Evolutionary conservation across 2,888 invertebrate species (phyloP), one percentile per base, ranked within the genome.

Genomic region (Tachina fera): DNA sequence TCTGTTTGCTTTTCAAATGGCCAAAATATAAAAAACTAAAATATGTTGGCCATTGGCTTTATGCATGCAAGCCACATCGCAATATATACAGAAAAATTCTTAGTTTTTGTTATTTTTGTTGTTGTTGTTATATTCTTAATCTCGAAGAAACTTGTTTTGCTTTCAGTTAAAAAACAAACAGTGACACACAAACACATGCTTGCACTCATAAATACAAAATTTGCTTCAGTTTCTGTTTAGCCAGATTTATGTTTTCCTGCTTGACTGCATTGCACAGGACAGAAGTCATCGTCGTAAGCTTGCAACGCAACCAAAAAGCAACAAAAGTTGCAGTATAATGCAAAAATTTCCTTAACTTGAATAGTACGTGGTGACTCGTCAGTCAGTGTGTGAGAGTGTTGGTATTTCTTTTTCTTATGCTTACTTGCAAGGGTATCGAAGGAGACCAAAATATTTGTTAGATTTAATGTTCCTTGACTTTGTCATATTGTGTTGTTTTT

Each of bases 201-300:
- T 16, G 6, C 43, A 16, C 39, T 63, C 41, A 72, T 19, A 68
- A 41, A 61, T 39, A 39, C 14, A 63, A 79, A 83, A 63, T 87
- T 82, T 86, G 75, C 86, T 84, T 84, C 77, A 80, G 84, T 71
- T 84, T 87, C 74, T 87, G 80, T 71, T 87, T 85, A 87, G 87
- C 87, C 87, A 87, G 87, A 87, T 87, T 87, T 87, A 87, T 87
- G 87, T 51, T 87, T 87, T 87, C 87, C 87, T 87, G 87, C 85
- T 87, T 87, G 84, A 84, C 78, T 87, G 84, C 86, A 81, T 86
- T 84, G 75, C 68, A 31, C 83, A 86, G 82, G 75, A 84, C 60
- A 72, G 80, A 65, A 60, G 79, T 75, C 75, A 51, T 63, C 13
- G 70, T 63, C 13, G 70, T 61, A 16, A 78, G 58, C 72, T 78